Percentiles rank a stretch among this genome's conserved stretches.
Evolutionary conservation across 92 coral and sea anemone species (phyloP).

Genomic region (Parazoanthus atlanticus): DNA sequence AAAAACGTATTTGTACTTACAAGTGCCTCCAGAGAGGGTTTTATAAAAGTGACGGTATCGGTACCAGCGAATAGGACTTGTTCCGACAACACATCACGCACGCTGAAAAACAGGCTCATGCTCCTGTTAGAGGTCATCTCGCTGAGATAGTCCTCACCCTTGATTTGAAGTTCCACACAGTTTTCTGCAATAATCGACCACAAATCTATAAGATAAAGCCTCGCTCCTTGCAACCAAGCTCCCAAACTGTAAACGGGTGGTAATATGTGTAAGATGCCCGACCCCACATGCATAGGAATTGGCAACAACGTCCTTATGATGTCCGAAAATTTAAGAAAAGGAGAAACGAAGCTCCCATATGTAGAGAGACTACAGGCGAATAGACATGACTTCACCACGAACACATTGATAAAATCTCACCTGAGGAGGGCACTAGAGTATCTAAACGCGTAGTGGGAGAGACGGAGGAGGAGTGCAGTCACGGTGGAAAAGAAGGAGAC

Average conservation of each 20-base stretch:
- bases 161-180: conserved; percentile 44
- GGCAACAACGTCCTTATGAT: no score
- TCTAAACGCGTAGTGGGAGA: no score
- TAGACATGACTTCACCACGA: no score
- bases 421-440: no score
- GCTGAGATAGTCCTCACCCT: conserved; percentile 56
- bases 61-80: background rate
- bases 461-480: no score
- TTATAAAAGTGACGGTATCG: background rate
- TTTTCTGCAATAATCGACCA: conserved; percentile 33
- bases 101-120: conserved; percentile 57
- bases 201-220: background rate
- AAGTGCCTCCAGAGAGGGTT: background rate
- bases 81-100: background rate
- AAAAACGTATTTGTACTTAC: background rate
- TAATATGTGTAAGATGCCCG: no score
- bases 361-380: no score
- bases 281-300: no score
- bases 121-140: conserved; percentile 52
- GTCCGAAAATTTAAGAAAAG: no score
- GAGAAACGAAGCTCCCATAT: no score
- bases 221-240: background rate
- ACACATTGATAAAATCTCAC: no score
- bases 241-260: background rate
- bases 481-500: no score